A percentile compares a stretch with the other conserved stretches of the same genome.
Evolutionary conservation across 2,113 vertebrate genomes (phyloP).

Genomic region (Tretioscincus oriximinensis): DNA sequence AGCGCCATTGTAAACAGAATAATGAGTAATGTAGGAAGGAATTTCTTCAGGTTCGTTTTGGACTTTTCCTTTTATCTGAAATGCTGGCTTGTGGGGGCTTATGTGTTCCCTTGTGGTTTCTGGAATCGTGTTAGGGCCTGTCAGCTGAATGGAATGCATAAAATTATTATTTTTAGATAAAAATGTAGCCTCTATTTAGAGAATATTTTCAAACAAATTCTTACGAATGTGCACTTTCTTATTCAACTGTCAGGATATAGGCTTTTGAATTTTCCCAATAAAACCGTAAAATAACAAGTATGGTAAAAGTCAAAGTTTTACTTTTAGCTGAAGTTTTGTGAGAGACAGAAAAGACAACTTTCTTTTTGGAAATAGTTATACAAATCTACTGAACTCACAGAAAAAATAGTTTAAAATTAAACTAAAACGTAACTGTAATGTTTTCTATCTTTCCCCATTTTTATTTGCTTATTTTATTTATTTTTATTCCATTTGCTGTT

Average conservation of each 20-base stretch:
- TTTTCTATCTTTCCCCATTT: too few species aligned
- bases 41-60: slow-evolving; percentile 33
- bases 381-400: not conserved
- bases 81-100: slow-evolving; percentile 45
- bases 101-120: slow-evolving; percentile 46
- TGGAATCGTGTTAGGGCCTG: slow-evolving; percentile 30
- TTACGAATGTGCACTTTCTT: not conserved
- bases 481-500: too few species aligned
- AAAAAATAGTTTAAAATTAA: not conserved
- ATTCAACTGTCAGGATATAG: not conserved
- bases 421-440: too few species aligned
- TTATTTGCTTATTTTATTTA: too few species aligned
- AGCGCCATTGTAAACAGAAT: slow-evolving; percentile 19
- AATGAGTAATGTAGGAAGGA: slow-evolving; percentile 50
- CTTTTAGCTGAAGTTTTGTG: not conserved
- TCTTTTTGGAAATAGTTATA: not conserved
- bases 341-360: not conserved
- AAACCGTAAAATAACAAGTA: not conserved
- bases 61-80: slow-evolving; percentile 47
- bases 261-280: not conserved
- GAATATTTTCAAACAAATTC: slow-evolving; percentile 10
- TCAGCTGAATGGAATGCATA: slow-evolving; percentile 35
- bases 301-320: not conserved
- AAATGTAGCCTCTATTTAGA: slow-evolving; percentile 28
- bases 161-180: slow-evolving; percentile 21